A percentile compares a stretch with the other conserved stretches of the same genome.
Conservation (phyloP, 2,888 invertebrate genomes). For the Diloba caeruleocephala region DNA sequence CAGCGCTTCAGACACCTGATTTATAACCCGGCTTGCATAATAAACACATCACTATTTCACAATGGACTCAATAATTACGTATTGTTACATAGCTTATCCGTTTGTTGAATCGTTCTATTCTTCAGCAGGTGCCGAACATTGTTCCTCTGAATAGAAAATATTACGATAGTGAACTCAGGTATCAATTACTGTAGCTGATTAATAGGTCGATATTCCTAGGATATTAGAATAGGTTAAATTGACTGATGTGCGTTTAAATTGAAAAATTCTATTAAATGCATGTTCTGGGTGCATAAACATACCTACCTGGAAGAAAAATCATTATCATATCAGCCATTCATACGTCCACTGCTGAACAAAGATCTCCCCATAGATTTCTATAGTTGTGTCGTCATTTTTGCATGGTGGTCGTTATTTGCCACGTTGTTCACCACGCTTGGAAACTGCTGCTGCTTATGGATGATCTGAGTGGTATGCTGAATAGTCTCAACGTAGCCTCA, state of each 20-base stretch:
- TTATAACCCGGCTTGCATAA: conserved; percentile 30
- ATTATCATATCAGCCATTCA: too few species aligned
- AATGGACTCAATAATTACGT: conserved; percentile 43
- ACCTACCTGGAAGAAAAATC: too few species aligned
- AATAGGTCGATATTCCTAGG: conserved; percentile 1
- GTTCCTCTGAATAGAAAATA: conserved; percentile 15
- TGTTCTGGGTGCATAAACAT: background rate
- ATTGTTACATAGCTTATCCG: conserved; percentile 32
- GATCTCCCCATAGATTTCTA: too few species aligned
- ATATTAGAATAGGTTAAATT: background rate
- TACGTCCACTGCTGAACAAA: too few species aligned
- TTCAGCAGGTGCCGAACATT: conserved; percentile 17
- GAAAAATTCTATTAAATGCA: background rate
- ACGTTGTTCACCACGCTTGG: too few species aligned
- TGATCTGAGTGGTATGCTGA: too few species aligned
- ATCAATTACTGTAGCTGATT: conserved; percentile 10
- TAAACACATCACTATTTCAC: conserved; percentile 43
- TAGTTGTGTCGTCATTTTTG: too few species aligned
- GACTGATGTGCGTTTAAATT: too few species aligned
- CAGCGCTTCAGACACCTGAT: conserved; percentile 11
- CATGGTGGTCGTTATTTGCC: too few species aligned
- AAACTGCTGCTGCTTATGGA: too few species aligned
- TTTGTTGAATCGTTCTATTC: conserved; percentile 14
- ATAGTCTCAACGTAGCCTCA: too few species aligned
- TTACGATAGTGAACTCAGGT: background rate